Percentiles rank a stretch among this genome's conserved stretches.
phyloP scores from a whole-genome alignment of 1,140 invertebrate genomes.

The Conus betulinus region DNA sequence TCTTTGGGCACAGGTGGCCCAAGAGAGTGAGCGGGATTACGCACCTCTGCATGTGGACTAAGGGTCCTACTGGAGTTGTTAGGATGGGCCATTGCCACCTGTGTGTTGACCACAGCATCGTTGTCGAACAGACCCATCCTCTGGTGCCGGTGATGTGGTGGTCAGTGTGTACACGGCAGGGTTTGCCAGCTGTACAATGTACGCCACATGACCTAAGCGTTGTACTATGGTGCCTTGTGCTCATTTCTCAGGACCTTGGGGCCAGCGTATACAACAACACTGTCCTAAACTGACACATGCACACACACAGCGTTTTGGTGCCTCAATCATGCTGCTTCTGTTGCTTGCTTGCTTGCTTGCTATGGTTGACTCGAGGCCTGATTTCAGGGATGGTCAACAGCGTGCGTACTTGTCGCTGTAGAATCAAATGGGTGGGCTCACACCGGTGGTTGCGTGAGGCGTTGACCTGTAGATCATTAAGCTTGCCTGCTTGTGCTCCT shows the following conservation, averaged over 20 bases:
- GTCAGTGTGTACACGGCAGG: not conserved
- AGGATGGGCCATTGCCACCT: not conserved
- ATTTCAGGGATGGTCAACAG: not conserved
- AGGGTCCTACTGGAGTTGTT: not conserved
- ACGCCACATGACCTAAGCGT: not conserved
- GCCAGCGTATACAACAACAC: not conserved
- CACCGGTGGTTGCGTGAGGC: not conserved
- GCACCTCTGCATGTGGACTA: not conserved
- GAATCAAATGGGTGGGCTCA: too few relatives aligned
- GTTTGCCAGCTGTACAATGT: not conserved
- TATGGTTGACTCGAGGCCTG: too few relatives aligned
- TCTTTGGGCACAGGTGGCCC: too few relatives aligned
- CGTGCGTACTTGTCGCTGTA: not conserved
- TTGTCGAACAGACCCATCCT: too few relatives aligned
- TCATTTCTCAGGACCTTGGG: not conserved
- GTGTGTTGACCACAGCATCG: too few relatives aligned
- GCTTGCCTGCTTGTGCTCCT: not conserved
- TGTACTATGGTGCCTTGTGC: not conserved
- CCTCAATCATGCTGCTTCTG: too few relatives aligned
- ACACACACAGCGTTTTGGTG: not conserved
- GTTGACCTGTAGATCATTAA: not conserved
- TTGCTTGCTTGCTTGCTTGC: too few relatives aligned
- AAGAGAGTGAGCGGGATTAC: not conserved
- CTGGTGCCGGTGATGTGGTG: not conserved
- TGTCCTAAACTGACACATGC: not conserved